Evolutionary conservation across 2,888 invertebrate genomes (phyloP), one percentile per base, ranked within the genome.

Genomic region (Drosophila pseudotalamancana): DNA sequence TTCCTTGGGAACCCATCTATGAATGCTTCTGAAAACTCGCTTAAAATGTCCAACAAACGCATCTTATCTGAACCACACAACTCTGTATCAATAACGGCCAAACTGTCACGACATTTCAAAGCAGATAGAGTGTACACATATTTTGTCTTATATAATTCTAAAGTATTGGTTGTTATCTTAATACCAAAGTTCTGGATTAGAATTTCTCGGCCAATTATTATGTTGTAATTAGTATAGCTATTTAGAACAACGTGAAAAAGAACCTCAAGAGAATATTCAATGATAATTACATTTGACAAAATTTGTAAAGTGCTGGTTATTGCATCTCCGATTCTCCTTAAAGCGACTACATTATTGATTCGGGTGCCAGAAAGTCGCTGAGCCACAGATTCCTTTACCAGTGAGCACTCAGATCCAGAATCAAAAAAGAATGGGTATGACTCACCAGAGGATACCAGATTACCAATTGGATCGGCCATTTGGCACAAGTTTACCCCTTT

Each of bases 401-500:
- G 31, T n/a, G 9, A 40, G 1, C 31, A 19, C 16, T 32, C 39
- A 4, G 53, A 23, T 18, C 53, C 25, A 19, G 40, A n/a, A n/a
- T 56, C 23, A 25, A 54, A 45, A 18, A 9, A 45, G 19, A 49
- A 49, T 49, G 35, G 29, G 12, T 27, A 49, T 27, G 49, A 42
- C 49, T 42, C 42, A 49, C 42, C 49, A 32, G 57, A 43, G 25
- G 21, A 34, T 11, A 37, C 34, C 37, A 54, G 12, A 21, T 23
- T 31, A 14, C 54, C 54, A 23, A 54, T 45, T 43, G 43, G 35
- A 3, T 43, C 14, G 5, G 34, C 25, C n/a, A 53, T 9, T 1
- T 53, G 53, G n/a, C 43, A 53, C 8, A 43, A n/a, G 27, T 45
- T 54, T n/a, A 45, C 43, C 6, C 45, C 29, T 27, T 42, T 53